phyloP scores from a whole-genome alignment of 2,888 invertebrate species.

The Temnothorax rugatulus region DNA sequence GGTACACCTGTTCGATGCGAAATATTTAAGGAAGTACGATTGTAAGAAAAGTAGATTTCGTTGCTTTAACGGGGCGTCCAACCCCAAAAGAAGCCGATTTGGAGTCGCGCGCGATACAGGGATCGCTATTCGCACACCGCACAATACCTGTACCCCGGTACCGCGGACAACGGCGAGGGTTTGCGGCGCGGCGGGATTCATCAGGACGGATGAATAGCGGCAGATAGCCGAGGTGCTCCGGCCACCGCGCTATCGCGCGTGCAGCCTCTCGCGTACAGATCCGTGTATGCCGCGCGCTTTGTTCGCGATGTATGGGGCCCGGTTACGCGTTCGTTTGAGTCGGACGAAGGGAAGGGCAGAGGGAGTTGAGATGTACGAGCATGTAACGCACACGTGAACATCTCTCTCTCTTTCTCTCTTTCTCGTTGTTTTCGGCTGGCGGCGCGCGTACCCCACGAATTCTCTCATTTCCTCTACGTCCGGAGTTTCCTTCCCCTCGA shows the following conservation, averaged over 20 bases:
- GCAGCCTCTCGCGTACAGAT: constrained; percentile 73
- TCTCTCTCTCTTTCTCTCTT: background rate
- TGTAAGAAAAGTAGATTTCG: background rate
- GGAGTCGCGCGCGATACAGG: background rate
- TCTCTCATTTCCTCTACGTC: constrained; percentile 58
- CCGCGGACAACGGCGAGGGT: constrained; percentile 51
- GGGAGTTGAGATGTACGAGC: constrained; percentile 68
- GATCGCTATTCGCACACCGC: constrained; percentile 48
- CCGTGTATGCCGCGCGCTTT: constrained; percentile 70
- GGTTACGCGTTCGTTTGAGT: constrained; percentile 75
- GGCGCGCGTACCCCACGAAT: constrained; percentile 53
- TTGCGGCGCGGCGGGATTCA: constrained; percentile 53
- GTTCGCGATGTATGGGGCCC: constrained; percentile 80
- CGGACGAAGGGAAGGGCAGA: constrained; percentile 1
- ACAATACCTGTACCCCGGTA: constrained; percentile 50
- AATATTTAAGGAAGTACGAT: background rate
- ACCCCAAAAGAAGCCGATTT: background rate
- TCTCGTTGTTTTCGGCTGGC: constrained; percentile 62
- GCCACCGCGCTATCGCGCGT: constrained; percentile 59
- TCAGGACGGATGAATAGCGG: constrained; percentile 72
- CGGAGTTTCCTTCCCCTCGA: constrained; percentile 36
- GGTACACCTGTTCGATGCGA: background rate
- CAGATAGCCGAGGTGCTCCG: constrained; percentile 74
- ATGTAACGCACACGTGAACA: constrained; percentile 72
- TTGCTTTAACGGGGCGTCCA: background rate